Evolutionary conservation across 2,888 invertebrate genomes (phyloP), one percentile per base, ranked within the genome.

Genomic region (Mythimna impura): DNA sequence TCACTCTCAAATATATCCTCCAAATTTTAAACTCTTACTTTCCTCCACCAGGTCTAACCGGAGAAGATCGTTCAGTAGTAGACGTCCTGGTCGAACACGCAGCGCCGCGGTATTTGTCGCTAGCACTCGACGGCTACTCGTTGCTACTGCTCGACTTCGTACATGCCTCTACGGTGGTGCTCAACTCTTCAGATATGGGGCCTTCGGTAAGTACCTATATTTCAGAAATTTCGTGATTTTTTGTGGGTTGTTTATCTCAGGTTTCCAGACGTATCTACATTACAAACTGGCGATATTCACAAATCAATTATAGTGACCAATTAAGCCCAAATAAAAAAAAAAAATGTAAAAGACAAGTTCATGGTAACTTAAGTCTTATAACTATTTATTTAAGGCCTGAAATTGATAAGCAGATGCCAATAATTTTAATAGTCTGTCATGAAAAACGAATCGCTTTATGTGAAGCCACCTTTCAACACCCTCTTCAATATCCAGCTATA

Each of bases 91-190:
- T 98, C 85, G 97, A 98, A 89, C 96, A 99, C 87, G 99, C 99
- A 36, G 99, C 99, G 17, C 98, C 99, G 20, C 97, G 98, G 69
- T 98, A 99, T 92, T 97, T 99, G 81, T 98, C 99, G 58, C 95
- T 99, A 50, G 98, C 98, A 81, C 96, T 99, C 61, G 99, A 99
- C 57, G 99, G 99, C 0, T 98, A 98, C 87, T 98, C 99, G 2
- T 96, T 99, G 70, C 96, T 99, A 2, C 95, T 99, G 66, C 95
- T 99, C 70, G 99, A 99, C 96, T 98, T 99, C 87, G 98, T 99
- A 52, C 98, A 98, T 89, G 99, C 99, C 12, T 98, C 99, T 82
- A 98, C 98, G 76, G 97, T 98, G 30, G 97, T 99, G 79, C 96
- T 99, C 75, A 98, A 98, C 86, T 98, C 98, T 22, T 97, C 97